Base-by-base conservation (phyloP, 2,797 vertebrate species). In the Schizopygopsis malacanthus region DNA sequence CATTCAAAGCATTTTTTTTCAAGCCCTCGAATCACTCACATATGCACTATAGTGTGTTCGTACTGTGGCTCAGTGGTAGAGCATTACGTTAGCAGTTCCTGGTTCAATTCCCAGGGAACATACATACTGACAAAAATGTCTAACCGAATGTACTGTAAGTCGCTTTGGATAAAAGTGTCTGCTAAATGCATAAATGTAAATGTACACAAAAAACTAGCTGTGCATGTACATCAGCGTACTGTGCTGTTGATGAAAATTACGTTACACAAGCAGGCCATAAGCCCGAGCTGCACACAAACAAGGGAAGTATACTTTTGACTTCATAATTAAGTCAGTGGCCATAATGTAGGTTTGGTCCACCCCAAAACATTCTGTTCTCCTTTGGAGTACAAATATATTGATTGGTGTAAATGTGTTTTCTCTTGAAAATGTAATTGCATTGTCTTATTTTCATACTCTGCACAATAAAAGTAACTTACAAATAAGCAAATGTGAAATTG, bases 391-490 rank as follows among this genome's bases (percentile, higher is more conserved):
- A 43, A 41, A 33, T 41, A 25, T 77, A 77, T 56, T 77, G 18
- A 41, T 59, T 7, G n/a, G 37, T 28, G 25, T 61, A 25, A 59
- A 41, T 78, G 6, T 43, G 22, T 11, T 59, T n/a, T n/a, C 13
- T 7, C 9, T 9, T 22, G 33, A 12, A n/a, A 9, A 33, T 37
- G 47, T 0, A 67, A n/a, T 41, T 20, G 22, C 25, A 20, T 28
- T n/a, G 15, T 70, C 20, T 54, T 8, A 70, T 18, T 56, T 81
- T 56, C 45, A 71, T 18, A 25, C 13, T 37, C 33, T 82, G 18
- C 47, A 43, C 16, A 82, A 33, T 18, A 59, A 59, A 82, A 72
- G 52, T 50, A 33, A 77, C 54, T 67, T 13, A 11, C 28, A 76
- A 13, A 50, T 79, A 39, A 37, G 77, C 61, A 28, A 65, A 28